Base-by-base conservation (phyloP, 2,797 vertebrate genomes). In the Pseudochromis fuscus region DNA sequence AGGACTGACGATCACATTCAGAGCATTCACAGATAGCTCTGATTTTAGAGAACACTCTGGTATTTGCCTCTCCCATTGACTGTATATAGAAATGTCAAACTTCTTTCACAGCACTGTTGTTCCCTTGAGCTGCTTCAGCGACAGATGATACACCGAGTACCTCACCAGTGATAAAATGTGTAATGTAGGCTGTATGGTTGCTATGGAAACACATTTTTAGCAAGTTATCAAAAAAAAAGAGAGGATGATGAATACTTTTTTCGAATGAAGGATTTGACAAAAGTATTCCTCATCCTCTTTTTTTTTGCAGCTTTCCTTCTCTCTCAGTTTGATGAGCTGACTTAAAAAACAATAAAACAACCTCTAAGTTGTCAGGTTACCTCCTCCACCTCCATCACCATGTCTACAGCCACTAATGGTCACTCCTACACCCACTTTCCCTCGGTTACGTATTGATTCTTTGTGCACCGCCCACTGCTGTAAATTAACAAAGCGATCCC, bases 141-240 rank as follows among this genome's bases (percentile, higher is more conserved):
- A 45, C 19, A 23, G 16, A 38, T 13, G 16, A 35, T 13, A 2
- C 2, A 42, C 7, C 19, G 40, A 42, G n/a, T 19, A 30, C 28
- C 40, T 31, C 27, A 4, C 23, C 16, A 56, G 2, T 19, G 12
- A 45, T 24, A 48, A 35, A 59, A 2, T 2, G 25, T 18, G 18
- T 2, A 31, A 48, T n/a, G 4, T 6, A 31, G 23, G 57, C 10
- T 35, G 21, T 33, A 33, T 13, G 10, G 48, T 45, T 46, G 15
- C 62, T 25, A 65, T 58, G 38, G 18, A 48, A 42, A 56, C 5
- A 9, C 37, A 9, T 63, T 63, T n/a, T 40, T 37, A 44, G 13
- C 12, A 19, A 19, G 1, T 44, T 33, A 24, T 25, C 40, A 35
- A 44, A 49, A 44, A 19, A 35, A 35, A 35, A 35, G n/a, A n/a